phyloP scores from a whole-genome alignment of 2,888 invertebrate genomes.

The Nipponacmea schrenckii region DNA sequence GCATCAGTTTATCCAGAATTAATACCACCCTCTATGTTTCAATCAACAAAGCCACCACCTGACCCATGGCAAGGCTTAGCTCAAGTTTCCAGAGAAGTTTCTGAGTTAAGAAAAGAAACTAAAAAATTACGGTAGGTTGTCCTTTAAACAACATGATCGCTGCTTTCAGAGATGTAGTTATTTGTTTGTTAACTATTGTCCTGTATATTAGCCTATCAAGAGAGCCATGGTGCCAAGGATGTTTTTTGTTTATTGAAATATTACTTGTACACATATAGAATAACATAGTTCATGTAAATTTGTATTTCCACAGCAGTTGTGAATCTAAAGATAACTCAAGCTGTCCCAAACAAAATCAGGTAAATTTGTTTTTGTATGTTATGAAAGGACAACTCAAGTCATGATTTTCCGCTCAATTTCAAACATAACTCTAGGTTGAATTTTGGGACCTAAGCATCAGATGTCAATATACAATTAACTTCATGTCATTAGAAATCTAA shows the following conservation, averaged over 20 bases:
- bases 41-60: neutral
- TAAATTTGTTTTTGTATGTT: too few relatives aligned
- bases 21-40: neutral
- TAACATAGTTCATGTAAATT: too few relatives aligned
- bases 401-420: too few relatives aligned
- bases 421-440: too few relatives aligned
- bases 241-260: neutral
- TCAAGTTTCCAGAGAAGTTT: conserved; percentile 46
- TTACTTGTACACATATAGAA: too few relatives aligned
- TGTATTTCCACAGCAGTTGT: too few relatives aligned
- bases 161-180: neutral
- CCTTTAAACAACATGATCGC: neutral
- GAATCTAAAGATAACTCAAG: too few relatives aligned
- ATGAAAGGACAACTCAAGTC: too few relatives aligned
- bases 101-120: conserved; percentile 45
- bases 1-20: conserved; percentile 15
- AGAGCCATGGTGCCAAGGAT: neutral
- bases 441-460: too few relatives aligned
- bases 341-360: too few relatives aligned
- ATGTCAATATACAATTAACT: too few relatives aligned
- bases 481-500: too few relatives aligned
- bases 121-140: conserved; percentile 44
- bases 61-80: conserved; percentile 48
- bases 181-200: neutral
- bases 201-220: conserved; percentile 27